These are phyloP conservation scores for Hyperoplus immaculatus DNA, from an alignment of 2,797 vertebrate species.

Conservation along the genomic window DNA sequence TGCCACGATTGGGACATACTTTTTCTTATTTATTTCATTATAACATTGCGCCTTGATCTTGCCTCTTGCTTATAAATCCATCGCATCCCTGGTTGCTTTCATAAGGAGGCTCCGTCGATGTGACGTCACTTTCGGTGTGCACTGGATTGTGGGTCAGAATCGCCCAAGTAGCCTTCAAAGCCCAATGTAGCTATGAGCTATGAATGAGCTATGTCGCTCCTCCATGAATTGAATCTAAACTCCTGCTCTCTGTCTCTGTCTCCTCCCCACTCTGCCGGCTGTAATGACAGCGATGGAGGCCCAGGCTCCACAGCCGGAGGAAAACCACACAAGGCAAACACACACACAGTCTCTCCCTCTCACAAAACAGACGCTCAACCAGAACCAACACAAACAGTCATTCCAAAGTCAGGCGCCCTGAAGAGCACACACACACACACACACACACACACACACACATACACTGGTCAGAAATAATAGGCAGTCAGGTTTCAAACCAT, in stretches of 20 bases:
- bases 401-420: slow-evolving; percentile 49
- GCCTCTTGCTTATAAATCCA: too few species aligned
- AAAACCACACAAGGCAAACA: slow-evolving; percentile 76
- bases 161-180: too few species aligned
- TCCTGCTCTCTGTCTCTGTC: background rate
- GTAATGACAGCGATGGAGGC: slow-evolving; percentile 45
- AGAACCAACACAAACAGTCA: slow-evolving; percentile 70
- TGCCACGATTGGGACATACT: too few species aligned
- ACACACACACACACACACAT: slow-evolving; percentile 25
- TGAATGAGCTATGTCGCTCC: background rate
- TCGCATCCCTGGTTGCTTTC: too few species aligned
- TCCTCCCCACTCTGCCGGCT: background rate
- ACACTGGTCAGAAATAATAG: slow-evolving; percentile 47
- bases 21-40: too few species aligned
- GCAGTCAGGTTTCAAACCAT: slow-evolving; percentile 26
- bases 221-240: slow-evolving; percentile 10
- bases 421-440: slow-evolving; percentile 35
- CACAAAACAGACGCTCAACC: slow-evolving; percentile 50
- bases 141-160: too few species aligned
- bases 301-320: slow-evolving; percentile 56
- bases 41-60: too few species aligned
- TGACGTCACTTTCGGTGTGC: too few species aligned
- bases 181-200: too few species aligned
- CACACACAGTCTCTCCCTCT: slow-evolving; percentile 37
- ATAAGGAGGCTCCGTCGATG: too few species aligned